Evolutionary conservation across 2,888 invertebrate genomes (phyloP).

Genomic region (Zeuzera pyrina): DNA sequence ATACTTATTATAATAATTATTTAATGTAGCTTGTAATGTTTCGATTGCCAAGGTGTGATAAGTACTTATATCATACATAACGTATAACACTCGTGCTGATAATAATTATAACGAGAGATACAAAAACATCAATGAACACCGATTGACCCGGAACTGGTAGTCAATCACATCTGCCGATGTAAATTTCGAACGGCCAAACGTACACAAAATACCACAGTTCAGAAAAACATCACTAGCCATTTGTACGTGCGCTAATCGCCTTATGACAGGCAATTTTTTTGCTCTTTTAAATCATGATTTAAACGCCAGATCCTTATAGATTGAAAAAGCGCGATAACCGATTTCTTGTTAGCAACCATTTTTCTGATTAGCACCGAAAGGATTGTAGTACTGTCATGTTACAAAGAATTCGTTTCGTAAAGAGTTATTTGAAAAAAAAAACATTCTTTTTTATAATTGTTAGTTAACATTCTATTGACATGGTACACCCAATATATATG

Average conservation of each 20-base stretch:
- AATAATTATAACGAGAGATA: constrained; percentile 7
- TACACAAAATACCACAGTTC: constrained; percentile 9
- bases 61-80: too few species aligned
- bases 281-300: constrained; percentile 28
- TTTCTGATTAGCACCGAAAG: constrained; percentile 13
- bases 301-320: constrained; percentile 27
- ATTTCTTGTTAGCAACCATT: constrained; percentile 44
- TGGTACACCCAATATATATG: too few species aligned
- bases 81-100: too few species aligned
- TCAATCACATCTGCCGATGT: constrained; percentile 22
- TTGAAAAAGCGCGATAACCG: constrained; percentile 39
- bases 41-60: too few species aligned
- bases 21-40: too few species aligned
- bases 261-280: constrained; percentile 51
- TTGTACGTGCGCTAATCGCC: constrained; percentile 35
- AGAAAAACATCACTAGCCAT: constrained; percentile 21
- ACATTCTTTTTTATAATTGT: too few species aligned
- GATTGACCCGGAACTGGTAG: constrained; percentile 49
- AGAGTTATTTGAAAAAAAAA: too few species aligned
- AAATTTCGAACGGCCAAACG: constrained; percentile 10
- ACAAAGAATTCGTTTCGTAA: too few species aligned
- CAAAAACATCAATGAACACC: constrained; percentile 35
- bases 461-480: too few species aligned
- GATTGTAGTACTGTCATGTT: too few species aligned
- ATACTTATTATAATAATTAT: too few species aligned